phyloP scores from a whole-genome alignment of 2,113 vertebrate species.

The Spea multiplicata region DNA sequence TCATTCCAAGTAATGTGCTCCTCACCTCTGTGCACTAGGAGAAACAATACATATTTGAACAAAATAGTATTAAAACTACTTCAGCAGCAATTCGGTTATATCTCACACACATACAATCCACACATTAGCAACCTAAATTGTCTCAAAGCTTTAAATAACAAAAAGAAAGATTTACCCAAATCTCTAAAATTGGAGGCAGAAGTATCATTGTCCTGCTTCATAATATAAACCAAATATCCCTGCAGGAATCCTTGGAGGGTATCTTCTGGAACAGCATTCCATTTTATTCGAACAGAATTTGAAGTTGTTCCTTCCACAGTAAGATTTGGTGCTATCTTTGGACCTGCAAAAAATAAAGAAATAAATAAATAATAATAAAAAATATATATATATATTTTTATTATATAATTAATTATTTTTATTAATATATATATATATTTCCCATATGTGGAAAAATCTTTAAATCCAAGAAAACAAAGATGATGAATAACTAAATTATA shows the following conservation, averaged over 20 bases:
- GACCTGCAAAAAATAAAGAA: conserved; percentile 56
- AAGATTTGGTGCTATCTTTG: conserved; percentile 65
- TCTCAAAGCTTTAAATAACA: background rate
- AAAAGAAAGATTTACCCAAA: conserved; percentile 57
- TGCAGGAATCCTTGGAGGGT: conserved; percentile 68
- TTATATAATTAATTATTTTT: too few species aligned
- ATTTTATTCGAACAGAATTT: conserved; percentile 70
- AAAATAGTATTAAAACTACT: too few species aligned
- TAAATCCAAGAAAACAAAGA: too few species aligned
- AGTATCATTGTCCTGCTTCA: conserved; percentile 69
- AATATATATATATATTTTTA: too few species aligned
- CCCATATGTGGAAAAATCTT: too few species aligned
- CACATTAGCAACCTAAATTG: background rate
- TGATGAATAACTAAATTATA: too few species aligned
- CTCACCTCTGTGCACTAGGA: too few species aligned
- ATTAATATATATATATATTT: too few species aligned
- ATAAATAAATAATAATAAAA: too few species aligned
- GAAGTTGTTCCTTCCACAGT: conserved; percentile 69
- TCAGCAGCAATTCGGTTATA: too few species aligned
- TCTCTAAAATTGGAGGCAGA: conserved; percentile 57
- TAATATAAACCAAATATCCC: conserved; percentile 70
- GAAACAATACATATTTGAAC: too few species aligned
- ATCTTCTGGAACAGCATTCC: conserved; percentile 70
- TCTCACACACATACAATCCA: background rate
- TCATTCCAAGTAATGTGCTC: too few species aligned